Percentiles rank a stretch among this genome's conserved stretches.
phyloP scores from a whole-genome alignment of 2,113 vertebrate genomes.

The Lampris megalopsis region DNA sequence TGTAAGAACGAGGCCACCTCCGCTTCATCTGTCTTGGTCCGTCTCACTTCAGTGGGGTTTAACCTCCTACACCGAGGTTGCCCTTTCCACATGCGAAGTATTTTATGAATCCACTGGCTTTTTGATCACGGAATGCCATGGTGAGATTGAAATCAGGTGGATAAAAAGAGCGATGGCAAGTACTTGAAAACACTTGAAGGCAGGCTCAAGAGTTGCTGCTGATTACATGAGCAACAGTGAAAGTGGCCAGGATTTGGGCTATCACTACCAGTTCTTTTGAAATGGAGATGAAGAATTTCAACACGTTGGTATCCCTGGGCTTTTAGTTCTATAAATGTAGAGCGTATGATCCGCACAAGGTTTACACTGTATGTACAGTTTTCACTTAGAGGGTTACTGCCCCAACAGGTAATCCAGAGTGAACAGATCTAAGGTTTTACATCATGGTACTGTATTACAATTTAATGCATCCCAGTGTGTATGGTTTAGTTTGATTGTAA shows the following conservation, averaged over 20 bases:
- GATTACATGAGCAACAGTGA: conserved; percentile 54
- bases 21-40: no score
- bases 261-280: neutral
- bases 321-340: conserved; percentile 15
- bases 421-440: conserved; percentile 1
- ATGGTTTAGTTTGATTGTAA: conserved; percentile 29
- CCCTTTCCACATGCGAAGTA: neutral
- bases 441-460: conserved; percentile 3
- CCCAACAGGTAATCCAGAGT: conserved; percentile 11
- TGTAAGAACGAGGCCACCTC: no score
- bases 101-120: conserved; percentile 1
- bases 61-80: neutral
- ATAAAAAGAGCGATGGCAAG: neutral
- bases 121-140: conserved; percentile 27
- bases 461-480: neutral
- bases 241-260: conserved; percentile 8
- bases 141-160: conserved; percentile 36
- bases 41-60: neutral
- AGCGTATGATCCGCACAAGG: neutral
- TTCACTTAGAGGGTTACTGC: neutral
- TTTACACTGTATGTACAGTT: neutral
- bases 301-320: conserved; percentile 22
- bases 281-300: neutral
- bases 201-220: conserved; percentile 15
- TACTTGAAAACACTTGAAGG: neutral